Conservation (phyloP, 2,888 invertebrate genomes). For the Taenaris catops region DNA sequence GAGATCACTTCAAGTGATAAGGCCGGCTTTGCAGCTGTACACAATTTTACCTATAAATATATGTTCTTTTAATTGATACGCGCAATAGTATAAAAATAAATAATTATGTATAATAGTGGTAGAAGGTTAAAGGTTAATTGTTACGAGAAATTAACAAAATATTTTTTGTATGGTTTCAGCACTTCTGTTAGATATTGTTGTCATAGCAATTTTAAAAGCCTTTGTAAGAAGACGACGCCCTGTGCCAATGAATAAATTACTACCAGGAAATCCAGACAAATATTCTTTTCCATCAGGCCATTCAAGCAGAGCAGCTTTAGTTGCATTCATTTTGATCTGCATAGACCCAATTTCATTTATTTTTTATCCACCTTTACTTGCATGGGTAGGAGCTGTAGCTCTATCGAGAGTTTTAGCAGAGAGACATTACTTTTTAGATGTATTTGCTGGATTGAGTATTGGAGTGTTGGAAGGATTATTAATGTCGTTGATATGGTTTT, state of each 20-base stretch:
- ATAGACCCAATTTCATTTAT: slow-evolving; percentile 82
- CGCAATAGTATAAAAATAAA: no score
- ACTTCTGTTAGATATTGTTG: slow-evolving; percentile 88
- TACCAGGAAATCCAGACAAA: slow-evolving; percentile 90
- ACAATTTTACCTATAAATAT: no score
- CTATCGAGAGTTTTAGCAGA: slow-evolving; percentile 90
- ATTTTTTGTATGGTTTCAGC: slow-evolving; percentile 78
- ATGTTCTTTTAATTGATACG: no score
- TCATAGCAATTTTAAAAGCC: slow-evolving; percentile 89
- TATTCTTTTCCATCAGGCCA: slow-evolving; percentile 97
- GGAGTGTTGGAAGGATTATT: slow-evolving; percentile 86
- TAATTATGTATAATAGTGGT: no score
- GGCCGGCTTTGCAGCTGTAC: no score
- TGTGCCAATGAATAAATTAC: slow-evolving; percentile 82
- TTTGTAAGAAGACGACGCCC: slow-evolving; percentile 89
- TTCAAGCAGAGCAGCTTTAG: slow-evolving; percentile 89
- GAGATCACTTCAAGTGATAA: no score
- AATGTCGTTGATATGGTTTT: slow-evolving; percentile 84
- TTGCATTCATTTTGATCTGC: slow-evolving; percentile 85
- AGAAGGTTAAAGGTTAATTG: no score
- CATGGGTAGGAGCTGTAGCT: slow-evolving; percentile 88
- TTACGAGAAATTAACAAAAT: no score
- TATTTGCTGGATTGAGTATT: slow-evolving; percentile 85
- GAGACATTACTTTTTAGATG: slow-evolving; percentile 93
- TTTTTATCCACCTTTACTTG: slow-evolving; percentile 81